A percentile compares a stretch with the other conserved stretches of the same genome.
These are phyloP conservation scores for Willowsia nigromaculata DNA, from an alignment of 2,888 invertebrate genomes.

Conservation along the genomic window DNA sequence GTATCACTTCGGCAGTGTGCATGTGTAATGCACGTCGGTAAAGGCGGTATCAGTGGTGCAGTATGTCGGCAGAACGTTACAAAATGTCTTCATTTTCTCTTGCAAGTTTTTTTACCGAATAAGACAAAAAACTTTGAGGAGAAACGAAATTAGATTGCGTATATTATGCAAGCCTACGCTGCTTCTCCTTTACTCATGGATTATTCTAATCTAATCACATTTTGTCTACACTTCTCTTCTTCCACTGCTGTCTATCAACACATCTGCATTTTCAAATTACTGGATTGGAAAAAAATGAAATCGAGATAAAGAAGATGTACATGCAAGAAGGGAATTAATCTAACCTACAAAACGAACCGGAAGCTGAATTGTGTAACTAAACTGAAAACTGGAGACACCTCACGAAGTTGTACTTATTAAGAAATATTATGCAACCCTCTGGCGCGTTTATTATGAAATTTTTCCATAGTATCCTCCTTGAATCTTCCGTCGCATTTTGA, in stretches of 20 bases:
- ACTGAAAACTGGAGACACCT: background rate
- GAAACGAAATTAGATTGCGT: background rate
- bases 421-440: background rate
- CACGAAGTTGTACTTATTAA: background rate
- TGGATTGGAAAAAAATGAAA: background rate
- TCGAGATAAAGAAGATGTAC: background rate
- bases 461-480: background rate
- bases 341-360: background rate
- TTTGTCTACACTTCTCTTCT: background rate
- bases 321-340: background rate
- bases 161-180: background rate
- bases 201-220: slow-evolving; percentile 28
- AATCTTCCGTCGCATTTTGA: background rate
- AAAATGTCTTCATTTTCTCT: slow-evolving; percentile 28
- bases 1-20: slow-evolving; percentile 51
- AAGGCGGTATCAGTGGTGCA: background rate
- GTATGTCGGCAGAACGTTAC: background rate
- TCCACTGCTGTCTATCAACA: background rate
- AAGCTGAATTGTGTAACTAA: background rate
- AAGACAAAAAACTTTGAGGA: background rate
- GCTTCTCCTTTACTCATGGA: background rate
- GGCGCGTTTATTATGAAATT: background rate
- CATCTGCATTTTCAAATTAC: background rate
- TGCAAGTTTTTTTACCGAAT: background rate
- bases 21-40: slow-evolving; percentile 40